These are phyloP conservation scores for Salpingus planirostris DNA, from an alignment of 2,888 invertebrate species.

Conservation along the genomic window DNA sequence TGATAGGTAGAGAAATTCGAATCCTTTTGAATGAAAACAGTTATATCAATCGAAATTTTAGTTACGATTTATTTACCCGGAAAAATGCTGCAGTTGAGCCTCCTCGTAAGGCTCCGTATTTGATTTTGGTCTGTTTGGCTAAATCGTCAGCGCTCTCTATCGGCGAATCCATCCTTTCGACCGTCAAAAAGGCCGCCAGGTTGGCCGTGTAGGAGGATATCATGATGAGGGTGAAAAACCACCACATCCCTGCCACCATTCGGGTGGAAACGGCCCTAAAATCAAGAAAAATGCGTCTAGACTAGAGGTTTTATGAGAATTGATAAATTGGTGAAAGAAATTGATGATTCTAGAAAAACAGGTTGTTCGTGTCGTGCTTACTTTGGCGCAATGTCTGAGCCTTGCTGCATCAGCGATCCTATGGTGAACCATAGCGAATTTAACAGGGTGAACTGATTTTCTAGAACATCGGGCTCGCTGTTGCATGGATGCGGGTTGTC, in stretches of 20 bases:
- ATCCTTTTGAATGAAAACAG: constrained; percentile 56
- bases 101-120: constrained; percentile 87
- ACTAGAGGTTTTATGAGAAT: not conserved
- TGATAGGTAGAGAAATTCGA: constrained; percentile 91
- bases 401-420: constrained; percentile 87
- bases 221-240: constrained; percentile 94
- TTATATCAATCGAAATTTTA: not conserved
- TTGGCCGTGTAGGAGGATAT: constrained; percentile 95
- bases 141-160: constrained; percentile 94
- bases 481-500: constrained; percentile 80
- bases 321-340: not conserved
- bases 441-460: constrained; percentile 84
- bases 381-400: constrained; percentile 87
- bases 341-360: not conserved
- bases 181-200: constrained; percentile 87
- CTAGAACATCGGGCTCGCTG: constrained; percentile 74
- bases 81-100: constrained; percentile 95
- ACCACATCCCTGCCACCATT: constrained; percentile 89
- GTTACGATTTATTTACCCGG: constrained; percentile 55
- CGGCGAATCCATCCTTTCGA: constrained; percentile 87
- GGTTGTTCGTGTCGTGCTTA: constrained; percentile 43
- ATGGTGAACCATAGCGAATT: constrained; percentile 95
- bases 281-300: constrained; percentile 11
- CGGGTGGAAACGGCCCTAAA: constrained; percentile 76
- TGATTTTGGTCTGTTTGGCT: constrained; percentile 92